Evolutionary conservation across 1,140 invertebrate genomes (phyloP).

Genomic region (Apis dorsata): DNA sequence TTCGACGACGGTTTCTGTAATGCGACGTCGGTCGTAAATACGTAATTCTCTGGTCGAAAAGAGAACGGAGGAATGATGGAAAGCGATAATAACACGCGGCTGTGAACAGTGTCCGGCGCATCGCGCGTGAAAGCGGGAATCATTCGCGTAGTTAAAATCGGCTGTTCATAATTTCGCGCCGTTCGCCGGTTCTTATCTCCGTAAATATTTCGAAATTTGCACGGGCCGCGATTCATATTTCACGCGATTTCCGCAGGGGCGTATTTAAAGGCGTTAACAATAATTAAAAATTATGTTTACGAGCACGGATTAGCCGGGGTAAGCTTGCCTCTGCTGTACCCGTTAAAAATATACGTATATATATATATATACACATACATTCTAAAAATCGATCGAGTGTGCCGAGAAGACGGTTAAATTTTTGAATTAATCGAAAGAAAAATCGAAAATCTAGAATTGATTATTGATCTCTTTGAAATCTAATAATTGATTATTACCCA

Average conservation of each 20-base stretch:
- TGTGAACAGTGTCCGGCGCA: neutral
- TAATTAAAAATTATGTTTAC: constrained; percentile 42
- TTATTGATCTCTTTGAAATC: too few species aligned
- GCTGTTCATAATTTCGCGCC: neutral
- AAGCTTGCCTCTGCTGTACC: neutral
- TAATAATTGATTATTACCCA: too few species aligned
- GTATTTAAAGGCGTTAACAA: constrained; percentile 45
- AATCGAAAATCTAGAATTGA: too few species aligned
- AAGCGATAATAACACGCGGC: too few species aligned
- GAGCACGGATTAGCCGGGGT: constrained; percentile 12
- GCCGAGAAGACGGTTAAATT: too few species aligned
- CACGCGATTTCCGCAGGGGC: constrained; percentile 8
- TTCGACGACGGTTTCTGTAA: too few species aligned
- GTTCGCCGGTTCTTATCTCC: constrained; percentile 41
- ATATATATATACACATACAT: too few species aligned
- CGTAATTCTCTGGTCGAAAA: too few species aligned
- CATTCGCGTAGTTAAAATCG: constrained; percentile 36
- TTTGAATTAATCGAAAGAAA: too few species aligned
- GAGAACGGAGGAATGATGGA: too few species aligned
- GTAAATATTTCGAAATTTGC: constrained; percentile 45
- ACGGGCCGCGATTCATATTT: constrained; percentile 25
- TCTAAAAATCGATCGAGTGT: constrained; percentile 11
- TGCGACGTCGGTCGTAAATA: too few species aligned
- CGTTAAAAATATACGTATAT: constrained; percentile 13
- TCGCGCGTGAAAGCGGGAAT: constrained; percentile 33